phyloP scores from a whole-genome alignment of 2,797 vertebrate species.

The Falco biarmicus region DNA sequence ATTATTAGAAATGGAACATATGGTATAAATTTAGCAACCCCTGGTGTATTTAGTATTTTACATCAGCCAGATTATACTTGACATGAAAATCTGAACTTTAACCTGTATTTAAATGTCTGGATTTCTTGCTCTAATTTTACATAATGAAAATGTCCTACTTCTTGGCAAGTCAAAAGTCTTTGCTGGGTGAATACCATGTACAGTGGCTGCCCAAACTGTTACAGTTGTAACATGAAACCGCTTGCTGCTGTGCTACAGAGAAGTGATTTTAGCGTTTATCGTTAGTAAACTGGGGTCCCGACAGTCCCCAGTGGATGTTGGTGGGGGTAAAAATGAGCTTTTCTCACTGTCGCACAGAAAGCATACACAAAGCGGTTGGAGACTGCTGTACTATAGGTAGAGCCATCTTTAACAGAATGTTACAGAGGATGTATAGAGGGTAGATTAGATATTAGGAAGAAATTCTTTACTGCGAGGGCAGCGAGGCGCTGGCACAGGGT shows the following conservation, averaged over 20 bases:
- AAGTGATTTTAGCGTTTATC: not conserved
- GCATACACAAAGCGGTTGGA: not conserved
- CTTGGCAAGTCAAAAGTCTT: not conserved
- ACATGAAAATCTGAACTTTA: constrained; percentile 40
- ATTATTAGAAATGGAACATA: constrained; percentile 42
- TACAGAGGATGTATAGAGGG: no score
- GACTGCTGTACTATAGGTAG: accelerated
- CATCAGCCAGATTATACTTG: constrained; percentile 27
- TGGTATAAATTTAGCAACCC: constrained; percentile 38
- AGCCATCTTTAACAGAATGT: not conserved
- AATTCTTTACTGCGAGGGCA: no score
- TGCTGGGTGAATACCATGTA: not conserved
- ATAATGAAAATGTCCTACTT: not conserved
- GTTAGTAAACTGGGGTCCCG: not conserved
- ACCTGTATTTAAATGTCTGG: constrained; percentile 38
- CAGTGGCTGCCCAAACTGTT: not conserved
- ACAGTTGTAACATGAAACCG: not conserved
- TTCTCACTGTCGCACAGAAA: not conserved
- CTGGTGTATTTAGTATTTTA: not conserved
- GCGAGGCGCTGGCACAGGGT: no score
- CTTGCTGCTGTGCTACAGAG: not conserved
- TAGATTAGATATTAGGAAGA: no score
- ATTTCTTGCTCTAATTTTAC: constrained; percentile 46
- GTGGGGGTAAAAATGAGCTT: not conserved
- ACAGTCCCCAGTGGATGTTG: not conserved